Conservation (phyloP, 2,113 vertebrate genomes). For the Nyctereutes procyonoides region DNA sequence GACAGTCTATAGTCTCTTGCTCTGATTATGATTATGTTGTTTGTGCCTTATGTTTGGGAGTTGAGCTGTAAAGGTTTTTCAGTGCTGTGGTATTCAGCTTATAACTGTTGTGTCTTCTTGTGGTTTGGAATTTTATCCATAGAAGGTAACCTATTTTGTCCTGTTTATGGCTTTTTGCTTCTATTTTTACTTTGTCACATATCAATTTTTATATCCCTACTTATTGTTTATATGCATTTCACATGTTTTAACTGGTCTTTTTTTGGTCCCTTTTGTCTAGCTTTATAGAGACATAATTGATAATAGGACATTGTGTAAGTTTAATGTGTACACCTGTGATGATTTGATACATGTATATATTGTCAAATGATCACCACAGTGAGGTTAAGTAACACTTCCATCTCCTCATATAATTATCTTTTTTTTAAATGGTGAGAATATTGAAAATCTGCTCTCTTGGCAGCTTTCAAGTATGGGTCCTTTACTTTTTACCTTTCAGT, state of each 20-base stretch:
- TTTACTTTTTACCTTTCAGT: background rate
- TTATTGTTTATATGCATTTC: background rate
- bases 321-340: too few relatives aligned
- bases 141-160: background rate
- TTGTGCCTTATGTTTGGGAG: background rate
- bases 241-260: background rate
- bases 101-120: background rate
- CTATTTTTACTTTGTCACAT: background rate
- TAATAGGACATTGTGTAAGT: too few relatives aligned
- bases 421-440: background rate
- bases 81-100: too few relatives aligned
- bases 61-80: background rate
- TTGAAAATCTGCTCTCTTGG: background rate
- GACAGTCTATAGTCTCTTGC: background rate
- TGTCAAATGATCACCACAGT: too few relatives aligned
- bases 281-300: background rate
- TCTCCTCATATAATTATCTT: background rate
- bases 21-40: background rate
- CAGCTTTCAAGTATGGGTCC: background rate
- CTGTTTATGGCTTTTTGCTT: background rate
- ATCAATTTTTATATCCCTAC: background rate
- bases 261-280: background rate
- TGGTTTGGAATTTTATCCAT: background rate
- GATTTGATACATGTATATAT: background rate
- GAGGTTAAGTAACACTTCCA: background rate